Evolutionary conservation across 1,140 invertebrate genomes (phyloP).

Genomic region (Solen grandis): DNA sequence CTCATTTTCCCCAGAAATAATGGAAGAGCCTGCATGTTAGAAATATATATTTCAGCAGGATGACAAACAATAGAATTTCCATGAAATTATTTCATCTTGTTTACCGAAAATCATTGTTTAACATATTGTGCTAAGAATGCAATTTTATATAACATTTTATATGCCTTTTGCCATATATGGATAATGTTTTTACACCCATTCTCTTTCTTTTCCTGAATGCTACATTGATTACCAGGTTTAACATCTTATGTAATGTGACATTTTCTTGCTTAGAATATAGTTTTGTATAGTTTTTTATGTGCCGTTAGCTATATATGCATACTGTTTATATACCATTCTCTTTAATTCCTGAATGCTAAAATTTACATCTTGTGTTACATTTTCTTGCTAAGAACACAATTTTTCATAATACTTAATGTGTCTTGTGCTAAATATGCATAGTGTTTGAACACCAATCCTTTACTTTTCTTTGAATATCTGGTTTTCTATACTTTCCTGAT

Average conservation of each 20-base stretch:
- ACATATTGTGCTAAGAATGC: conserved; percentile 8
- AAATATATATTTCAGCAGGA: conserved; percentile 8
- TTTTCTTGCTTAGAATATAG: conserved; percentile 17
- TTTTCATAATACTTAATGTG: too few relatives aligned
- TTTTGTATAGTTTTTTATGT: conserved; percentile 6
- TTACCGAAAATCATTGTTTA: not conserved
- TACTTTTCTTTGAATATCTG: conserved; percentile 25
- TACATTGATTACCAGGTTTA: not conserved
- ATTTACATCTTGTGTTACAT: too few relatives aligned
- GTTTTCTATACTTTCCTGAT: conserved; percentile 5
- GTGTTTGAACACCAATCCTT: conserved; percentile 8
- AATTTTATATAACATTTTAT: conserved; percentile 14
- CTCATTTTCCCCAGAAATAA: not conserved
- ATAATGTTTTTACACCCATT: conserved; percentile 1
- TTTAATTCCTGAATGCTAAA: too few relatives aligned
- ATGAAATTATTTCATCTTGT: not conserved
- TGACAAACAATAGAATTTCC: conserved; percentile 12
- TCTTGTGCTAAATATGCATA: too few relatives aligned
- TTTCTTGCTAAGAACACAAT: too few relatives aligned
- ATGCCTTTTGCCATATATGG: conserved; percentile 15
- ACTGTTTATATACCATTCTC: too few relatives aligned
- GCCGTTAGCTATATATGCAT: conserved; percentile 13
- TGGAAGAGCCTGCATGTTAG: conserved; percentile 11
- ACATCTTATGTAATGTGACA: conserved; percentile 11
- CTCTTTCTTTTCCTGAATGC: conserved; percentile 16